phyloP scores from a whole-genome alignment of 2,113 vertebrate species.

The Xenopus tropicalis region UCB_Xtro_10.0 CM004445.2:111221001-111221500 shows the following conservation, averaged over 20 bases:
- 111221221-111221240: conserved; percentile 30
- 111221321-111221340: conserved; percentile 49
- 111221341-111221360: conserved; percentile 22
- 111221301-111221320: conserved; percentile 50
- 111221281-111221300: conserved; percentile 47
- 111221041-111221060: too few species aligned
- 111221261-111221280: conserved; percentile 48
- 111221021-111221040: too few species aligned
- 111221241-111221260: conserved; percentile 42
- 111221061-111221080: too few species aligned
- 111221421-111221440: conserved; percentile 29
- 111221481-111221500: too few species aligned
- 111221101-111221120: not conserved
- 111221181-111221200: not conserved
- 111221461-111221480: too few species aligned
- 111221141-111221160: not conserved
- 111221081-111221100: too few species aligned
- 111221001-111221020: too few species aligned
- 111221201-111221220: conserved; percentile 34
- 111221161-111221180: conserved; percentile 28
- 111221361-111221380: conserved; percentile 36
- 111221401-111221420: conserved; percentile 11
- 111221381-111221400: conserved; percentile 32
- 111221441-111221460: conserved; percentile 22
- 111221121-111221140: not conserved